Evolutionary conservation across 1,140 invertebrate species (phyloP), one percentile per base, ranked within the genome.

Genomic region (Hyposmocoma kahamanoa): DNA sequence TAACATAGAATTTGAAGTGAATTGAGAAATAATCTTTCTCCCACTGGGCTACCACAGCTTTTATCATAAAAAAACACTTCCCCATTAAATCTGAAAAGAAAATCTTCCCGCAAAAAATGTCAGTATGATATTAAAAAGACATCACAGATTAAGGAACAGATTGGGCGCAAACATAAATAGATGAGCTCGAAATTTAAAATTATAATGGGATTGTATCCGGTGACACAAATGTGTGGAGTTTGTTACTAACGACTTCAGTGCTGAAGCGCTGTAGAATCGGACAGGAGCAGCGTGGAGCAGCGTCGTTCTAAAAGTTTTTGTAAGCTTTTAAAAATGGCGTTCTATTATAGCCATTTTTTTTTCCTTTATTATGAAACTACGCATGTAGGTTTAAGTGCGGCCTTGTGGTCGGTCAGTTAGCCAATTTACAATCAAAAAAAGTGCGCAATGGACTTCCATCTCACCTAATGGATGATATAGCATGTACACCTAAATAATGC

Each of bases 181-280:
- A 80, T 82, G 75, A 67, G 79, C 70, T 75, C 75, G 76, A 75
- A 81, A 85, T 85, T 85, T 85, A 83, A 85, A 85, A 85, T 85
- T 85, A 82, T 85, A 85, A 85, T 85, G 64, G 75, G 79, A 69
- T 77, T 80, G 81, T 85, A 83, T 85, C 81, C 79, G 81, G 81
- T 85, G 81, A 85, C 81, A 83, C 74, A 85, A 84, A 85, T 85
- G 81, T 85, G 79, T 76, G 72, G 81, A 85, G 79, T 85, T 85
- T 85, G 81, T 83, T 85, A 73, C 81, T 83, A 85, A 85, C 81
- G 81, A 85, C 81, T 85, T 84, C 67, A 68, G 72, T 67, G 60
- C 56, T 53, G 72, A 76, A 77, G 76, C 68, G 71, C 67, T 70
- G 64, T 63, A 63, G 62, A 51, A 30, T 15, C 3, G 67, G 6